These are phyloP conservation scores for Leptocoma aspasia DNA, from an alignment of 2,113 vertebrate genomes.

Conservation along the genomic window DNA sequence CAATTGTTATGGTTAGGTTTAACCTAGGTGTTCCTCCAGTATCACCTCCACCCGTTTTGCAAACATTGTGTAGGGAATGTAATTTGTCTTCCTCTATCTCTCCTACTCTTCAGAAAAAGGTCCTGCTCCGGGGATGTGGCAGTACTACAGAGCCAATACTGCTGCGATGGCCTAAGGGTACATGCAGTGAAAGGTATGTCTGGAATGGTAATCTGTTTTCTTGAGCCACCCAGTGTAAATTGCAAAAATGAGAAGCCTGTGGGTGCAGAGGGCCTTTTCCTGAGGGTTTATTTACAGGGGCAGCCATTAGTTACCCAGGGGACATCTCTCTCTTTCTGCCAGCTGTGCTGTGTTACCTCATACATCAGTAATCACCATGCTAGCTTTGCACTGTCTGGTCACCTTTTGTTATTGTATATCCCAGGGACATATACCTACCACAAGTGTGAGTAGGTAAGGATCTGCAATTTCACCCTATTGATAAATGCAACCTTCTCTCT, in stretches of 20 bases:
- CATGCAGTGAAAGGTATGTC: not conserved
- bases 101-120: not conserved
- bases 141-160: not conserved
- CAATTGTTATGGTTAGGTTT: not conserved
- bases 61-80: not conserved
- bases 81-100: not conserved
- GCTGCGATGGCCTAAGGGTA: not conserved
- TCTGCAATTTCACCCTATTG: not conserved
- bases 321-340: not conserved
- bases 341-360: not conserved
- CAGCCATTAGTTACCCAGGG: not conserved
- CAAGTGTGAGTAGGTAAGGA: not conserved
- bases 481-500: not conserved
- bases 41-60: not conserved
- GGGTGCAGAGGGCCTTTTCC: not conserved
- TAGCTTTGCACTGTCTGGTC: not conserved
- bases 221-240: not conserved
- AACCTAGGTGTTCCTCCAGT: fast-evolving
- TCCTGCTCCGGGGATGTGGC: not conserved
- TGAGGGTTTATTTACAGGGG: not conserved
- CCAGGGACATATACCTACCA: not conserved
- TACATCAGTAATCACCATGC: not conserved
- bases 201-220: not conserved
- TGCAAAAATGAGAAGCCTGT: not conserved
- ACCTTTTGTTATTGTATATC: not conserved